Percentiles rank a stretch among this genome's conserved stretches.
Conservation (phyloP, 2,797 vertebrate genomes). For the Tenualosa ilisha region DNA sequence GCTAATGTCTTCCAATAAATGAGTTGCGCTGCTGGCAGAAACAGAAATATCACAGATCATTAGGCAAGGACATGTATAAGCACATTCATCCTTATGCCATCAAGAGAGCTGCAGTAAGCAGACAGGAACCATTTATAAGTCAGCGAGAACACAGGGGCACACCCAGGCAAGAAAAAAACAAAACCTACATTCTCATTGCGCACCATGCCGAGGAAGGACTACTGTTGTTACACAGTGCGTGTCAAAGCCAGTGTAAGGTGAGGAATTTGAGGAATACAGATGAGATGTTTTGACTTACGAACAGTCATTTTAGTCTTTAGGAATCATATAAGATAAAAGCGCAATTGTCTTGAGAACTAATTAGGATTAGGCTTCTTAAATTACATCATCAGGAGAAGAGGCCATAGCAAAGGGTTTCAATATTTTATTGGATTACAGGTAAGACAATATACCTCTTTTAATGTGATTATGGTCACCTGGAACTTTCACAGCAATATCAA, state of each 20-base stretch:
- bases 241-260: neutral
- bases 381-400: constrained; percentile 53
- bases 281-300: no score
- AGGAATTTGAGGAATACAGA: no score
- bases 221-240: neutral
- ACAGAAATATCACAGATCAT: constrained; percentile 49
- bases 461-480: constrained; percentile 57
- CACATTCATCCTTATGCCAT: constrained; percentile 25
- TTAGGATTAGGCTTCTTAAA: constrained; percentile 60
- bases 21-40: constrained; percentile 34
- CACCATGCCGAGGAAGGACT: neutral
- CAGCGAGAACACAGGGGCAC: neutral
- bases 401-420: constrained; percentile 57
- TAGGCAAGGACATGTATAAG: constrained; percentile 50
- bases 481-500: constrained; percentile 52
- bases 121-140: neutral
- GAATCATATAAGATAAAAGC: constrained; percentile 2
- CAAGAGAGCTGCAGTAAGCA: neutral
- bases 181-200: neutral
- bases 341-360: constrained; percentile 47
- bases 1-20: constrained; percentile 32
- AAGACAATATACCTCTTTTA: constrained; percentile 65
- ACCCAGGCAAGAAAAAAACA: neutral
- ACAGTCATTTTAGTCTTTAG: neutral
- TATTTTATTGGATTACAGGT: constrained; percentile 63